Percentiles rank a stretch among this genome's conserved stretches.
These are phyloP conservation scores for Neosalanx taihuensis DNA, from an alignment of 2,797 vertebrate species.

Conservation along the genomic window DNA sequence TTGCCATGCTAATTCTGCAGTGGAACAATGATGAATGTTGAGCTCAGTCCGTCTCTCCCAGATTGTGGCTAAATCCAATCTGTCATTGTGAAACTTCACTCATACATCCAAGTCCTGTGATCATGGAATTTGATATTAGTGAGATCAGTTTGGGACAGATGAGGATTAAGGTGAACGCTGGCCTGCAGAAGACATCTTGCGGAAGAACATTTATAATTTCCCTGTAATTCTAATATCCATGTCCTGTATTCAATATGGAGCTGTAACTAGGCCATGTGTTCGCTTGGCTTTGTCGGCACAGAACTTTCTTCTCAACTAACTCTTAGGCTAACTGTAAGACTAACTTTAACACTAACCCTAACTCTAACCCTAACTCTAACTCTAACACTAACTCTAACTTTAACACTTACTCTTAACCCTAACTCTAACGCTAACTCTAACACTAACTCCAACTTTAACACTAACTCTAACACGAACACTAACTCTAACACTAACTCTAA, in stretches of 20 bases:
- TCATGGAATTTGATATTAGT: neutral
- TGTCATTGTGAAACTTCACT: neutral
- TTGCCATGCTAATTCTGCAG: neutral
- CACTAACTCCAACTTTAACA: no score
- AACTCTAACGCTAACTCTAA: no score
- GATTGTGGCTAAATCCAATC: neutral
- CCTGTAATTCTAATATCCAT: slow-evolving; percentile 1
- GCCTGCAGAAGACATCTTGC: neutral
- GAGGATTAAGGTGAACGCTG: slow-evolving; percentile 1
- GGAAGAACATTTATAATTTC: neutral
- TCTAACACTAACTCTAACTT: no score
- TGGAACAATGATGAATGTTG: neutral
- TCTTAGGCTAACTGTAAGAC: no score
- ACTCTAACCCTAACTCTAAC: no score
- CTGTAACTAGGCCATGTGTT: neutral
- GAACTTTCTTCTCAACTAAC: neutral
- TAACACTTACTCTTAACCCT: no score
- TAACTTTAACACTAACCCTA: no score
- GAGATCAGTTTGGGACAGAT: neutral
- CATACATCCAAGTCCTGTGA: neutral
- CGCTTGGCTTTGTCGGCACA: neutral
- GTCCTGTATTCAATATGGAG: neutral
- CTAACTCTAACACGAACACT: no score
- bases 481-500: no score
- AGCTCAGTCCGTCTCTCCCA: neutral